A percentile compares a stretch with the other conserved stretches of the same genome.
Conservation (phyloP, 2,797 vertebrate genomes). For the Siniperca scherzeri region DNA sequence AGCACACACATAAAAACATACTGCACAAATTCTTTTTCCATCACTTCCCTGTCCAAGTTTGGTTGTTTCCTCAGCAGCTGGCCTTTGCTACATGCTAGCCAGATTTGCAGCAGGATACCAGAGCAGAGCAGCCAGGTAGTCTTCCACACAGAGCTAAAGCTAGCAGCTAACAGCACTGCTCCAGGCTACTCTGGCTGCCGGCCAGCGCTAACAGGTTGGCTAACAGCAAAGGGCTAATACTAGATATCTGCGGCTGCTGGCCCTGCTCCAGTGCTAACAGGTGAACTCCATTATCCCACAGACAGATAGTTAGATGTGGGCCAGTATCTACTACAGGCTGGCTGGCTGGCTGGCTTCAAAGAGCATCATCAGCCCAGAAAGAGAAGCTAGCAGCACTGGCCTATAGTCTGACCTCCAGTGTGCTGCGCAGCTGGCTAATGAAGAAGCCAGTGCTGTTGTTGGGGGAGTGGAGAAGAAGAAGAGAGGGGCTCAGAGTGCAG, state of each 20-base stretch:
- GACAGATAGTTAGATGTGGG: slow-evolving; percentile 75
- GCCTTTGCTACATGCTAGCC: slow-evolving; percentile 26
- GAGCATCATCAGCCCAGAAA: slow-evolving; percentile 53
- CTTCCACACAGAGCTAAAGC: slow-evolving; percentile 50
- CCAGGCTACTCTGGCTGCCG: slow-evolving; percentile 76
- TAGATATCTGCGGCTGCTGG: slow-evolving; percentile 80
- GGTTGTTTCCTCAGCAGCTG: slow-evolving; percentile 60
- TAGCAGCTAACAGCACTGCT: slow-evolving; percentile 68
- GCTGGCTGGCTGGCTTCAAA: slow-evolving; percentile 73
- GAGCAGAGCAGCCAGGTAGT: slow-evolving; percentile 42
- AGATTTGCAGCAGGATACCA: slow-evolving; percentile 35
- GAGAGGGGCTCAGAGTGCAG: slow-evolving; percentile 47
- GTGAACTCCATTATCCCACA: slow-evolving; percentile 83
- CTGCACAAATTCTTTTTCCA: slow-evolving; percentile 50
- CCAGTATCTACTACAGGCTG: slow-evolving; percentile 75
- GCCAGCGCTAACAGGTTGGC: slow-evolving; percentile 83
- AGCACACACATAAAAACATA: slow-evolving; percentile 26
- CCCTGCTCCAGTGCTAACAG: slow-evolving; percentile 82
- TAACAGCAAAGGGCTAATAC: slow-evolving; percentile 74
- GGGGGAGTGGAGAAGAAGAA: slow-evolving; percentile 35
- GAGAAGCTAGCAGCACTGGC: slow-evolving; percentile 51
- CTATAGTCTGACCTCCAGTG: slow-evolving; percentile 50
- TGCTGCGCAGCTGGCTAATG: slow-evolving; percentile 55
- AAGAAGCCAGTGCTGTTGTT: slow-evolving; percentile 47
- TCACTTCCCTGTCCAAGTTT: slow-evolving; percentile 54